A percentile compares a stretch with the other conserved stretches of the same genome.
Conservation (phyloP, 2,113 vertebrate genomes). For the Ageneiosus marmoratus region DNA sequence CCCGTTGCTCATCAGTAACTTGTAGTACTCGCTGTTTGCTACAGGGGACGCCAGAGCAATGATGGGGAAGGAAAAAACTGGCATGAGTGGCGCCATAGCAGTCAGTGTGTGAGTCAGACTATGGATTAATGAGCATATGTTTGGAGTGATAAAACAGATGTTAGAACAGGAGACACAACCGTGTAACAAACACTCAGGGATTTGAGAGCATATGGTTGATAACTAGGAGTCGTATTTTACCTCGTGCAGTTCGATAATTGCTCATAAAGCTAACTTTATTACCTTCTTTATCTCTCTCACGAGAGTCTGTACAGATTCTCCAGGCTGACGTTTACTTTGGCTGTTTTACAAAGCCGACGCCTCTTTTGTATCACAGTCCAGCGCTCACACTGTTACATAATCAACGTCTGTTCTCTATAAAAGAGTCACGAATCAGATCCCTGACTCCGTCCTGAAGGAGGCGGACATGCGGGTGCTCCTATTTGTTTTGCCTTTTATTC, state of each 20-base stretch:
- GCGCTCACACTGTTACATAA: slow-evolving; percentile 31
- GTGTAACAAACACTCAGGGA: background rate
- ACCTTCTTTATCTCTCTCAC: background rate
- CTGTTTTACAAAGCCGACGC: background rate
- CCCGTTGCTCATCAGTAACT: slow-evolving; percentile 74
- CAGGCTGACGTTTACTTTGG: slow-evolving; percentile 4
- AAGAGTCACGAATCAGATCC: slow-evolving; percentile 7
- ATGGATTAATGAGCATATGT: background rate
- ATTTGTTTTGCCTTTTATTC: background rate
- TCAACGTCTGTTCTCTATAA: slow-evolving; percentile 1
- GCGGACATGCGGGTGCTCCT: background rate
- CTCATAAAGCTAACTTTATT: background rate
- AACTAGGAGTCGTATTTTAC: too few relatives aligned
- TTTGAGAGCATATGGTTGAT: background rate
- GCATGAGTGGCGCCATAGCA: background rate
- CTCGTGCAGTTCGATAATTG: background rate
- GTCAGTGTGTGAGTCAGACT: background rate
- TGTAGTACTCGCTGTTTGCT: slow-evolving; percentile 87
- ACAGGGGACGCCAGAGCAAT: slow-evolving; percentile 42
- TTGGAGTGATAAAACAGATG: background rate
- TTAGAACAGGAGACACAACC: background rate
- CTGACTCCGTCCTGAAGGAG: background rate
- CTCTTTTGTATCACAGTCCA: background rate
- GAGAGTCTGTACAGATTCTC: background rate
- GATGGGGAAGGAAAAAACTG: slow-evolving; percentile 43